Conservation (phyloP, 2,113 vertebrate species). For the Bostrychus sinensis region DNA sequence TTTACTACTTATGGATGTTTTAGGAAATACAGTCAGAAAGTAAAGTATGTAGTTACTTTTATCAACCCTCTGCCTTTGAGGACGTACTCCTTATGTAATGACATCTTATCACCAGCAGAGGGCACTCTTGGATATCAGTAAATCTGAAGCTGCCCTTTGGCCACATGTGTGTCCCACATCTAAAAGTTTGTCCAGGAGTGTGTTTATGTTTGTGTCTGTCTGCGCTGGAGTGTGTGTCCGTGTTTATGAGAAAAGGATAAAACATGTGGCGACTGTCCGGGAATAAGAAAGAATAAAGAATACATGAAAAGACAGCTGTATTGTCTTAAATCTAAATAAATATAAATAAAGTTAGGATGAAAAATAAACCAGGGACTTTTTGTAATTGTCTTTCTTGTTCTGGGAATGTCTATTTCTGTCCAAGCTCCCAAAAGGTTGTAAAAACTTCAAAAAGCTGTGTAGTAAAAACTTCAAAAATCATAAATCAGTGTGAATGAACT, state of each 20-base stretch:
- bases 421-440: too few relatives aligned
- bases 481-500: too few relatives aligned
- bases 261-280: conserved; percentile 55
- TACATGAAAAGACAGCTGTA: not conserved
- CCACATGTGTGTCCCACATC: conserved; percentile 51
- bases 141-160: conserved; percentile 32
- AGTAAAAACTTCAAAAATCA: too few relatives aligned
- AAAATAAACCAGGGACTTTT: not conserved
- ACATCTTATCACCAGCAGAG: conserved; percentile 45
- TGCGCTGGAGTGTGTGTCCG: conserved; percentile 8
- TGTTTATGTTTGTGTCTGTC: conserved; percentile 57
- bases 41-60: too few relatives aligned
- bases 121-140: conserved; percentile 41
- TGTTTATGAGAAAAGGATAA: conserved; percentile 4
- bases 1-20: too few relatives aligned
- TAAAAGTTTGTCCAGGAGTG: conserved; percentile 40
- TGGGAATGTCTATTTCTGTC: too few relatives aligned
- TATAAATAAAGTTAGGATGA: too few relatives aligned
- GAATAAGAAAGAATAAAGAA: too few relatives aligned
- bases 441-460: too few relatives aligned
- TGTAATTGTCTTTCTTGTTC: too few relatives aligned
- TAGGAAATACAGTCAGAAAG: too few relatives aligned
- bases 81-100: conserved; percentile 17
- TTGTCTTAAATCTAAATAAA: not conserved
- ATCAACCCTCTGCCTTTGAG: too few relatives aligned